These are phyloP conservation scores for Aphaenogaster floridana DNA, from an alignment of 1,140 invertebrate genomes.

Conservation along the genomic window DNA sequence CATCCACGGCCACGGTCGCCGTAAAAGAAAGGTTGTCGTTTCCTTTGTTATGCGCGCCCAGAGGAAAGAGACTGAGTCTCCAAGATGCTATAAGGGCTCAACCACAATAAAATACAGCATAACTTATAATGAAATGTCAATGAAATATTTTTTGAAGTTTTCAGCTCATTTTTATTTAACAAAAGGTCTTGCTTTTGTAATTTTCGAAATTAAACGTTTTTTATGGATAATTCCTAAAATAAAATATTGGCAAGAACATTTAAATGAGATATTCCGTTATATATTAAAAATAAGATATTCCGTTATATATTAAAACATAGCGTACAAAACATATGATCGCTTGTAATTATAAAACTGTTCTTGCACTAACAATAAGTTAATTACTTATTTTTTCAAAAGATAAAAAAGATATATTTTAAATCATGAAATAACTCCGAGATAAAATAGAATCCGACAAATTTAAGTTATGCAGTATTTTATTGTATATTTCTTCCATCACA, in stretches of 20 bases:
- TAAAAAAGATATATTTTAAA: neutral
- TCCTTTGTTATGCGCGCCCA: conserved; percentile 55
- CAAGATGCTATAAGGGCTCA: neutral
- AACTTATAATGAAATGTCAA: neutral
- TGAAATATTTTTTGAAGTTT: neutral
- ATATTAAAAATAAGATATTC: neutral
- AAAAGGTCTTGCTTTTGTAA: neutral
- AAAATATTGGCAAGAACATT: neutral
- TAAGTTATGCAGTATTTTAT: conserved; percentile 7
- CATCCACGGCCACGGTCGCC: conserved; percentile 69
- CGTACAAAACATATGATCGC: neutral
- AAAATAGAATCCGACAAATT: neutral
- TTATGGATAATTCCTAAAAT: neutral
- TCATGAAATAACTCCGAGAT: neutral
- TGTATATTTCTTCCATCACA: neutral
- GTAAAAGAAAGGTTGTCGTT: conserved; percentile 61
- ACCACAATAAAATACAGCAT: conserved; percentile 15
- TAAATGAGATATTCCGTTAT: neutral
- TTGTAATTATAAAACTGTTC: neutral
- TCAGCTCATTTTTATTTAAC: neutral
- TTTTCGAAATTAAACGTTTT: neutral
- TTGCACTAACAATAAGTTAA: neutral
- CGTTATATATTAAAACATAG: neutral
- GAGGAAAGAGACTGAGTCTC: neutral
- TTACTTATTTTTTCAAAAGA: neutral